Base-by-base conservation (phyloP, 2,113 vertebrate species). In the Ptyas mucosa region DNA sequence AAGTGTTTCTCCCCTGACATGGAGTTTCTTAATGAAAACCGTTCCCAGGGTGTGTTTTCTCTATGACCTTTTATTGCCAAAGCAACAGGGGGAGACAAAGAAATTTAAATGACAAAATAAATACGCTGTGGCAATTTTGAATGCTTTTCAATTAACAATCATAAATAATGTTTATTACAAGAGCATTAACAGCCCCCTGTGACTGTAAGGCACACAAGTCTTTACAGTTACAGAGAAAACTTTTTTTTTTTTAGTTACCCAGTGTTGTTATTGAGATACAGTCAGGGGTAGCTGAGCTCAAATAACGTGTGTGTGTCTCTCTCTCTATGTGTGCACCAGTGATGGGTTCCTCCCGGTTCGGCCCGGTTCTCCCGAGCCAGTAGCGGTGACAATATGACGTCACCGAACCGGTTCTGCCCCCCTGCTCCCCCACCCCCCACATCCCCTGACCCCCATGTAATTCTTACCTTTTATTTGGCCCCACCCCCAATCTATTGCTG, bases 91-190 rank as follows among this genome's bases (percentile, higher is more conserved):
- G 86, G 94, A 89, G 85, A 55, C 5, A 0, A 23, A 94, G 93
- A 87, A 89, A 94, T 94, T 92, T 94, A 95, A 96, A 94, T 69
- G 89, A 94, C 88, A 91, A 95, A 94, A 95, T 93, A 96, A 96
- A 95, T 91, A 96, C 20, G 52, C 29, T 14, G 90, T 92, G 88
- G 93, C 90, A 81, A 94, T 92, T 94, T 54, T 93, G 95, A 96
- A 94, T 39, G 54, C 81, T 87, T 86, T 92, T 95, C 94, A 95
- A 15, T 9, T 95, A 95, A 94, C 90, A 95, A 93, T 64, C 94
- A 14, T 92, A 93, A 95, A 91, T 69, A 94, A 94, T 93, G 92
- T 29, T 93, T 95, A 95, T 58, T 94, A 93, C 43, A 90, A 94
- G 96, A 93, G 88, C 92, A 93, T 54, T 92, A 93, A 91, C 18